Evolutionary conservation across 2,797 vertebrate species (phyloP), one percentile per base, ranked within the genome.

Genomic region (Sebastes aleutianus): DNA sequence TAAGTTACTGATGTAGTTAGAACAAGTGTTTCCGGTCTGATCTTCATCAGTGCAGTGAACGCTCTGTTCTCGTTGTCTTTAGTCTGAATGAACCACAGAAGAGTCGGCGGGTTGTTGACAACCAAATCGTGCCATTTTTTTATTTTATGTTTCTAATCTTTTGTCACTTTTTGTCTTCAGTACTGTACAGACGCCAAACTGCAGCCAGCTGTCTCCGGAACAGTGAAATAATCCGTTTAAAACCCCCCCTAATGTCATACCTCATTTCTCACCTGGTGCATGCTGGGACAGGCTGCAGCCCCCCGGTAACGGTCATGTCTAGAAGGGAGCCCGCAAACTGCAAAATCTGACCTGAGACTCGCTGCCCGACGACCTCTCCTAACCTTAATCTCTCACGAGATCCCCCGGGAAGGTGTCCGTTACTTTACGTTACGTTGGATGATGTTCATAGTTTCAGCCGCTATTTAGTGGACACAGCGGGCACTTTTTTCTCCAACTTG

Each of bases 51-150:
- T 70, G 59, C 14, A 11, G 24, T 26, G 26, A 50, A 36, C 26
- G n/a, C 54, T 75, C 61, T 6, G 18, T 16, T 56, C 24, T 64
- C 11, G 20, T 7, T 20, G 59, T 56, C 20, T 36, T 12, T 1
- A 36, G 26, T 69, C 62, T 34, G 20, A 16, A 39, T n/a, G 1
- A 59, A 59, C 26, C 14, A 47, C 59, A n/a, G 31, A 57, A 20
- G 29, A 47, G 11, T 47, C 22, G 7, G 20, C n/a, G 24, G 61
- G 53, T 73, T 11, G 22, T 66, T 50, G 11, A 32, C 10, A 80
- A 69, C 62, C 68, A 66, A 69, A 70, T 1, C 0, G 82, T 88
- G 84, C 82, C 83, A 85, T 82, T 59, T 11, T 11, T 32, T 61
- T 65, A 3, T 22, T 76, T 32, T 53, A 0, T 66, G 6, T 63